Evolutionary conservation across 1,140 invertebrate species (phyloP).

Genomic region (Leguminivora glycinivorella): DNA sequence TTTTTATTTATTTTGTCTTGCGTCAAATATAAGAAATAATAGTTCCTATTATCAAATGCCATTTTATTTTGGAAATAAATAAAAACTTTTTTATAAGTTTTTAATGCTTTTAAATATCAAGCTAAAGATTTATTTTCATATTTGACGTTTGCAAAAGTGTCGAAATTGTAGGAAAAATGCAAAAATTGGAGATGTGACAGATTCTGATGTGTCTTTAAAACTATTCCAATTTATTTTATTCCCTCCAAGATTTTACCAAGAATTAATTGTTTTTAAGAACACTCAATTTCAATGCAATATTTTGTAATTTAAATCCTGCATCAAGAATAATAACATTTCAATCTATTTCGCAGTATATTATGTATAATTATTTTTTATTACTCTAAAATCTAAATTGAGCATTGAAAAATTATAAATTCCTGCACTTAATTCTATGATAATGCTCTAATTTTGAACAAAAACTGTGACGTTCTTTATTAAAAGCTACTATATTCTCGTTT

Average conservation of each 20-base stretch:
- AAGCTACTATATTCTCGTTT: too few relatives aligned
- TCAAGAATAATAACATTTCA: conserved; percentile 19
- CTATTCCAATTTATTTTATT: conserved; percentile 20
- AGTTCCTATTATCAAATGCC: conserved; percentile 28
- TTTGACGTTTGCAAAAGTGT: conserved; percentile 23
- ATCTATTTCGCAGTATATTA: background rate
- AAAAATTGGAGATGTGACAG: background rate
- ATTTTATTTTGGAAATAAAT: conserved; percentile 29
- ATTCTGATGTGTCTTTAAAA: conserved; percentile 7
- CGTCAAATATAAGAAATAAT: conserved; percentile 29
- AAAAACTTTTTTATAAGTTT: conserved; percentile 4
- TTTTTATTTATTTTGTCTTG: background rate
- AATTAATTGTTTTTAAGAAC: conserved; percentile 21
- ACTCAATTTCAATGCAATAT: conserved; percentile 21
- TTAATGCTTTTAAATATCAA: conserved; percentile 1
- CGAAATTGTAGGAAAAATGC: conserved; percentile 16
- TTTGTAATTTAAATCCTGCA: background rate
- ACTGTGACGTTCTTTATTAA: too few relatives aligned
- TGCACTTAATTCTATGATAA: background rate
- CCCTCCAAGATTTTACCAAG: conserved; percentile 25
- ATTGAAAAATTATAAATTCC: conserved; percentile 7
- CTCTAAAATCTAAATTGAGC: background rate
- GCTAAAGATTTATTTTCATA: conserved; percentile 27
- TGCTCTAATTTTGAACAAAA: conserved; percentile 40
- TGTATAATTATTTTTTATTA: background rate